phyloP scores from a whole-genome alignment of 2,113 vertebrate genomes.

The Xiphophorus hellerii region DNA sequence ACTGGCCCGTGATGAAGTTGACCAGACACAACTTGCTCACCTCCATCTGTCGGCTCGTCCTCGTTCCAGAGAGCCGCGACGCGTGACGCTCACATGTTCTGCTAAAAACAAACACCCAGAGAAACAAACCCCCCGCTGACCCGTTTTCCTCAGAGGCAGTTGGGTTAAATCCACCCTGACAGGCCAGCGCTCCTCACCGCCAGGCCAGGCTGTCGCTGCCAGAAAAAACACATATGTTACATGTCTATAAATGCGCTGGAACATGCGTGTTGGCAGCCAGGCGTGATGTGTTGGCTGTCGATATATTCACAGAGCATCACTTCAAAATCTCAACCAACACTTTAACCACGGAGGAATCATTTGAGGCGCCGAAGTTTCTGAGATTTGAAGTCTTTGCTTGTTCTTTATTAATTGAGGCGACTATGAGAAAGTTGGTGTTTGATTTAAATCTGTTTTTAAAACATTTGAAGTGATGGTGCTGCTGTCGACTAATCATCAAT shows the following conservation, averaged over 20 bases:
- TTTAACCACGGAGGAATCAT: too few relatives aligned
- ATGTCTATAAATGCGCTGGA: conserved; percentile 2
- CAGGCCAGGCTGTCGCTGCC: conserved; percentile 58
- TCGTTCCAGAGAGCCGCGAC: conserved; percentile 39
- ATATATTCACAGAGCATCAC: background rate
- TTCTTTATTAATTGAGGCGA: too few relatives aligned
- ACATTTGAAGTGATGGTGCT: too few relatives aligned
- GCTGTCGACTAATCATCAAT: too few relatives aligned
- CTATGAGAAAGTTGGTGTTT: too few relatives aligned
- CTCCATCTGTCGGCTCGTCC: conserved; percentile 62
- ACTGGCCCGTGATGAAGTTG: conserved; percentile 64
- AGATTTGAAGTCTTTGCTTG: too few relatives aligned
- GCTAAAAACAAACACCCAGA: conserved; percentile 32
- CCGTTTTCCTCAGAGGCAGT: conserved; percentile 30
- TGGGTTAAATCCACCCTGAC: conserved; percentile 58
- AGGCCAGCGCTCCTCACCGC: conserved; percentile 58
- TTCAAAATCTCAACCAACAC: too few relatives aligned
- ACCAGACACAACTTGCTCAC: conserved; percentile 54
- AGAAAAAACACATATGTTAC: conserved; percentile 41
- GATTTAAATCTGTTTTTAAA: too few relatives aligned
- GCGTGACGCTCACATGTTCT: conserved; percentile 15
- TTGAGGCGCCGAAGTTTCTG: too few relatives aligned
- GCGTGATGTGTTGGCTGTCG: background rate
- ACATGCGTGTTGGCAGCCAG: background rate
- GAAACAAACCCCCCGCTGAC: background rate